phyloP scores from a whole-genome alignment of 2,113 vertebrate species.

The Hypanus sabinus region DNA sequence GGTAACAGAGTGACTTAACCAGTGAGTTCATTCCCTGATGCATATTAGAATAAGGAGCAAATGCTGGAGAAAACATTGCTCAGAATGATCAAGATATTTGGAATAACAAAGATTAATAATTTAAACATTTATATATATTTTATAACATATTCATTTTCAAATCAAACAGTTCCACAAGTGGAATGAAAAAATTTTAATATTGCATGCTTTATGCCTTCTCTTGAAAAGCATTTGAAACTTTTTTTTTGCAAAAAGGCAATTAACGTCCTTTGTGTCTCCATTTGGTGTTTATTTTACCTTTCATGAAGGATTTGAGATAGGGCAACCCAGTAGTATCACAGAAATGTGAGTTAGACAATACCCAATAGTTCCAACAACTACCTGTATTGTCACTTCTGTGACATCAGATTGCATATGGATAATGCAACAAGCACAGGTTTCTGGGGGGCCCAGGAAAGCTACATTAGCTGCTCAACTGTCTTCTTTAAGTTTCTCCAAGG shows the following conservation, averaged over 20 bases:
- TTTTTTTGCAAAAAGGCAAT: not conserved
- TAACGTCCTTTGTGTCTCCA: not conserved
- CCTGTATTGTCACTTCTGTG: not conserved
- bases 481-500: too few species aligned
- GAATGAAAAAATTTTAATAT: not conserved
- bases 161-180: not conserved
- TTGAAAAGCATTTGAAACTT: not conserved
- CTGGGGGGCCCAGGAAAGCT: not conserved
- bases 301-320: not conserved
- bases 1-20: not conserved
- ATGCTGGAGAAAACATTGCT: not conserved
- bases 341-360: not conserved
- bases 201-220: not conserved
- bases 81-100: not conserved
- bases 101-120: constrained; percentile 22
- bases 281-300: not conserved
- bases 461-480: not conserved
- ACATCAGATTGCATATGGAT: not conserved
- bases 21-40: not conserved
- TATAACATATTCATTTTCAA: constrained; percentile 4
- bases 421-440: not conserved
- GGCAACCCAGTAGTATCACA: not conserved
- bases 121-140: not conserved
- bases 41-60: not conserved
- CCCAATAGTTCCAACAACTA: not conserved